phyloP scores from a whole-genome alignment of 2,113 vertebrate species.

The Protomyctophum bolini region DNA sequence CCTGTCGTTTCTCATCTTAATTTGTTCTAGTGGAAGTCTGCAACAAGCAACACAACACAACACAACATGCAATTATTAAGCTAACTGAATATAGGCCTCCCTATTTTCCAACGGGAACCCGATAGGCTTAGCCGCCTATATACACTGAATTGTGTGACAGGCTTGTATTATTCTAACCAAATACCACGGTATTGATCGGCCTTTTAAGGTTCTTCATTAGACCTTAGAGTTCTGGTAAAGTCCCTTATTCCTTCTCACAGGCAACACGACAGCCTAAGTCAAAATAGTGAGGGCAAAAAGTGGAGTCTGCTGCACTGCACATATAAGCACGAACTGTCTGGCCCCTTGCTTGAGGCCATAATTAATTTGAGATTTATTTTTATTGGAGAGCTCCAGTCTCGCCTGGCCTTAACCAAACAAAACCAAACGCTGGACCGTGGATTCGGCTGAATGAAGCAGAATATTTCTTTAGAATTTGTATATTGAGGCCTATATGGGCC shows the following conservation, averaged over 20 bases:
- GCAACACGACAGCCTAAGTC: slow-evolving; percentile 63
- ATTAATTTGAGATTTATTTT: slow-evolving; percentile 99
- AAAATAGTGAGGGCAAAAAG: slow-evolving; percentile 80
- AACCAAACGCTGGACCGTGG: slow-evolving; percentile 88
- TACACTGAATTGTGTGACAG: slow-evolving; percentile 15
- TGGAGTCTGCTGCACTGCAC: slow-evolving; percentile 84
- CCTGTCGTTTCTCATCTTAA: slow-evolving; percentile 31
- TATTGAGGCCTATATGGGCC: slow-evolving; percentile 85
- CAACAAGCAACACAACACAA: too few relatives aligned
- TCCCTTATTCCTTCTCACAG: slow-evolving; percentile 58
- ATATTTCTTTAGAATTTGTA: slow-evolving; percentile 88
- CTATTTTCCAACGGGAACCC: neutral
- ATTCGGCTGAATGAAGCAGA: slow-evolving; percentile 90
- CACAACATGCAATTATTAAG: too few relatives aligned
- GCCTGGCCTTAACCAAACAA: slow-evolving; percentile 99
- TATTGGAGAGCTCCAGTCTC: slow-evolving; percentile 97
- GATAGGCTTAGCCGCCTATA: neutral
- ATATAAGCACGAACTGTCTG: slow-evolving; percentile 90
- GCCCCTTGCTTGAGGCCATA: slow-evolving; percentile 95
- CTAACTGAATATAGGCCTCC: neutral
- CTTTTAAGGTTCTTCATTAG: slow-evolving; percentile 52
- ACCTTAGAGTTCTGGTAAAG: slow-evolving; percentile 55
- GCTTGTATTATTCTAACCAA: slow-evolving; percentile 35
- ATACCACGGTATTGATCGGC: slow-evolving; percentile 30
- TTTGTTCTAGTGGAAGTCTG: slow-evolving; percentile 3